Conservation (phyloP, 2,113 vertebrate genomes). For the Brachyhypopomus occidentalis region DNA sequence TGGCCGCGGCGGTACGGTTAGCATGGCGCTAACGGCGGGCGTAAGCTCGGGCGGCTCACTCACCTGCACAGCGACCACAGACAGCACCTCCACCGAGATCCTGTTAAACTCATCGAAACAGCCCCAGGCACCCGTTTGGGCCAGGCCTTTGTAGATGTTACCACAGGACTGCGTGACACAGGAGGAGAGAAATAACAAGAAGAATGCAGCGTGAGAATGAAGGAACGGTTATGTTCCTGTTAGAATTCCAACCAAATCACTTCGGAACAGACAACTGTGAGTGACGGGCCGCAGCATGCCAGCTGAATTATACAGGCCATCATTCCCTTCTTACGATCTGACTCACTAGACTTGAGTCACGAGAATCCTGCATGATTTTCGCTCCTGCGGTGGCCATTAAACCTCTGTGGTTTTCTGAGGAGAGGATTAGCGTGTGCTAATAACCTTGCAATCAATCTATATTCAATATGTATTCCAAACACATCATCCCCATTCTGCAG, state of each 20-base stretch:
- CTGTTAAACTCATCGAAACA: constrained; percentile 98
- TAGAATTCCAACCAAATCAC: background rate
- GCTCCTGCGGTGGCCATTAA: constrained; percentile 15
- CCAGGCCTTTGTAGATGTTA: constrained; percentile 97
- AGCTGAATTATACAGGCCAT: constrained; percentile 9
- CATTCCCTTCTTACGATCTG: background rate
- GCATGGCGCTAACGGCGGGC: constrained; percentile 31
- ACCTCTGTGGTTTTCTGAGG: constrained; percentile 30
- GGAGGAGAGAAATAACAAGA: constrained; percentile 33
- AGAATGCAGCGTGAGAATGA: constrained; percentile 11
- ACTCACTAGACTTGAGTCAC: constrained; percentile 26
- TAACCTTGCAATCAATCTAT: background rate
- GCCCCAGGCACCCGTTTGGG: constrained; percentile 97
- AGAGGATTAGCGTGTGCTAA: constrained; percentile 29
- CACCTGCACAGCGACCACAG: constrained; percentile 97
- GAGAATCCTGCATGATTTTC: constrained; percentile 29
- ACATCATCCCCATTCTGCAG: background rate
- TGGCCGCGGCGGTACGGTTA: background rate
- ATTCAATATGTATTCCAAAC: background rate
- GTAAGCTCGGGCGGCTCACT: constrained; percentile 41
- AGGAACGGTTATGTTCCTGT: background rate
- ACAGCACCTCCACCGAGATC: constrained; percentile 95
- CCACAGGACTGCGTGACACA: constrained; percentile 85
- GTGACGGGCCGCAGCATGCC: background rate
- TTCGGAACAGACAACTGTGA: constrained; percentile 14